phyloP scores from a whole-genome alignment of 2,888 invertebrate genomes.

The Oscheius sp. region DNA sequence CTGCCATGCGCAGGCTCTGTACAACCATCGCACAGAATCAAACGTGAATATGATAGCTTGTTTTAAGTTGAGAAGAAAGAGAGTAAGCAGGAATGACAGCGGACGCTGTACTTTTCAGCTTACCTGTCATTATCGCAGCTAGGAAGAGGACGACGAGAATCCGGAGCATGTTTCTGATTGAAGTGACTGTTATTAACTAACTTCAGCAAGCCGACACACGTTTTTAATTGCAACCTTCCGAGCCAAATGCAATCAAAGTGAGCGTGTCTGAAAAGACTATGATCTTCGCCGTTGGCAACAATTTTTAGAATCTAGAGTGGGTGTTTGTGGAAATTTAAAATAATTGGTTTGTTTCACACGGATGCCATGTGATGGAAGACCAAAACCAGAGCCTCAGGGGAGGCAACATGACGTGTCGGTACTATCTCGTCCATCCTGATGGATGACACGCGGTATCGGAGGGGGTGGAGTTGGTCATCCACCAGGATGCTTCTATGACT shows the following conservation, averaged over 20 bases:
- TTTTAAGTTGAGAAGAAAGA: too few relatives aligned
- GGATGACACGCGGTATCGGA: not conserved
- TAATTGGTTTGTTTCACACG: conserved; percentile 8
- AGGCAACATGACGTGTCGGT: conserved; percentile 5
- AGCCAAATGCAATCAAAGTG: conserved; percentile 21
- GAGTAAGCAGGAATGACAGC: not conserved
- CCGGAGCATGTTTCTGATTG: conserved; percentile 14
- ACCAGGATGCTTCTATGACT: not conserved
- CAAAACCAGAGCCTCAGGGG: not conserved
- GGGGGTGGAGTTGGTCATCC: too few relatives aligned
- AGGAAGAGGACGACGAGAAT: conserved; percentile 9
- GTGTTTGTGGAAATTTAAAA: conserved; percentile 14
- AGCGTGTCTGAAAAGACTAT: conserved; percentile 24
- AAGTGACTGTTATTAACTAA: conserved; percentile 20
- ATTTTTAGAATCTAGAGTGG: conserved; percentile 16
- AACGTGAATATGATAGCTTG: too few relatives aligned
- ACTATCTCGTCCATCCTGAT: not conserved
- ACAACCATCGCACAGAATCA: too few relatives aligned
- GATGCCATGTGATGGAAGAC: conserved; percentile 7
- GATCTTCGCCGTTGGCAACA: conserved; percentile 26
- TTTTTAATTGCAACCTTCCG: conserved; percentile 28
- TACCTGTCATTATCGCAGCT: conserved; percentile 6
- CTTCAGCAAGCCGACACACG: not conserved
- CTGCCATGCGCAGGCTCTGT: too few relatives aligned
- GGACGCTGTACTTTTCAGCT: not conserved